Base-by-base conservation (phyloP, 2,888 invertebrate species). In the Pocota personata region DNA sequence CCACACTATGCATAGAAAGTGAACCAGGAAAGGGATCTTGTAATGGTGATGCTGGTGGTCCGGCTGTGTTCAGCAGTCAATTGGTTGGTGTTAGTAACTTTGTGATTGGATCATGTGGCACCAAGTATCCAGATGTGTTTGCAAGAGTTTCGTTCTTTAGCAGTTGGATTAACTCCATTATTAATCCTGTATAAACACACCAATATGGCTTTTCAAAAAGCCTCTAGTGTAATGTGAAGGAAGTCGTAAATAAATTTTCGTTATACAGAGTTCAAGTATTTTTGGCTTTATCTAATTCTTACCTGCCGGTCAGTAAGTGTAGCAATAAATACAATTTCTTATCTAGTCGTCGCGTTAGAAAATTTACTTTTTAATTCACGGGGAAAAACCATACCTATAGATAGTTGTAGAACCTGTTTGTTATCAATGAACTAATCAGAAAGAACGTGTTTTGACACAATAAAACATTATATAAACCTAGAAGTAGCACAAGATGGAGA, bases 21-120 rank as follows among this genome's bases (percentile, higher is more conserved):
- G 14, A 14, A 5, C 35, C 48, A 4, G 71, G 87, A 69, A 43
- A 88, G 72, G 89, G 87, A 40, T 50, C 89, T 19, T 87, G 88
- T 71, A 76, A 78, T n/a, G 92, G 91, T 8, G 92, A 91, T 50
- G 89, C 90, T 12, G 92, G 92, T 7, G 91, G 91, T n/a, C 91
- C 91, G 0, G 90, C 90, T 16, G 89, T 91, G 10, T 90, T 89
- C 21, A 32, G 87, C 0, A 82, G 71, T 0, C 52, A 88, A 27
- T 87, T 91, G 19, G 89, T 91, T 6, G 91, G 91, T 7, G 86
- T 91, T 10, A 88, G 86, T 58, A 90, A 88, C 27, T 90, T 91
- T 57, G 89, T 91, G 35, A 89, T 91, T 7, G 91, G 91, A 1
- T 76, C 90, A 40, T 91, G 91, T 8, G 91, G 91, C 0, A 90